Evolutionary conservation across 1,140 invertebrate species (phyloP), one percentile per base, ranked within the genome.

Genomic region (Drosophila willistoni): DNA sequence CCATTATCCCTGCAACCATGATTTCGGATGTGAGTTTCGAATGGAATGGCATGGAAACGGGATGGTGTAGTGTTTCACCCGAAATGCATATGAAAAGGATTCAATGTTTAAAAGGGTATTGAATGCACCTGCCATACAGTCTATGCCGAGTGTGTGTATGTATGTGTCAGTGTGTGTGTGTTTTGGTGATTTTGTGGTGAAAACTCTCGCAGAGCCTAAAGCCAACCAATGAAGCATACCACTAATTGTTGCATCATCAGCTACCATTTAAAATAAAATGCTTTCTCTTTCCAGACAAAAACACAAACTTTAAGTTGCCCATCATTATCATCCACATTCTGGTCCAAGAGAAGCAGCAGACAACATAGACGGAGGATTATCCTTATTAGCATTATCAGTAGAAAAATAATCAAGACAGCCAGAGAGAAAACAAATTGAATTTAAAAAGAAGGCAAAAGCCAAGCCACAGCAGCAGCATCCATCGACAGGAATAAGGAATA

Each of bases 351-450:
- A 34, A 67, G 62, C 67, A 56, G 71, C 68, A 62, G 81, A 22
- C 25, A 56, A 14, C 22, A 5, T 29, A 33, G 25, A 33, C 22
- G 54, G 13, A 14, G 63, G 77, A 77, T 89, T 89, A 89, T 90
- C 84, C 85, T 90, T 89, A 89, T 89, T 89, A 89, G 84, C 84
- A 89, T 89, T 89, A 90, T 90, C 84, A 89, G 85, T 75, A 71
- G 68, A 64, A 89, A 84, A 84, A 81, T 87, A 87, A 87, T 87
- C 84, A 80, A 90, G 84, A 89, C 77, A 79, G 71, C 59, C 67
- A 41, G 73, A 41, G 66, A 60, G 67, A 77, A 68, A 86, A 85
- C 79, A 86, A 87, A 87, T 87, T 87, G 84, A 89, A 87, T 87
- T 89, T 90, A 87, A 64, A 69, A 41, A 22, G 66, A n/a, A 41